Conservation (phyloP, 2,113 vertebrate species). For the Pelecanoides urinatrix region DNA sequence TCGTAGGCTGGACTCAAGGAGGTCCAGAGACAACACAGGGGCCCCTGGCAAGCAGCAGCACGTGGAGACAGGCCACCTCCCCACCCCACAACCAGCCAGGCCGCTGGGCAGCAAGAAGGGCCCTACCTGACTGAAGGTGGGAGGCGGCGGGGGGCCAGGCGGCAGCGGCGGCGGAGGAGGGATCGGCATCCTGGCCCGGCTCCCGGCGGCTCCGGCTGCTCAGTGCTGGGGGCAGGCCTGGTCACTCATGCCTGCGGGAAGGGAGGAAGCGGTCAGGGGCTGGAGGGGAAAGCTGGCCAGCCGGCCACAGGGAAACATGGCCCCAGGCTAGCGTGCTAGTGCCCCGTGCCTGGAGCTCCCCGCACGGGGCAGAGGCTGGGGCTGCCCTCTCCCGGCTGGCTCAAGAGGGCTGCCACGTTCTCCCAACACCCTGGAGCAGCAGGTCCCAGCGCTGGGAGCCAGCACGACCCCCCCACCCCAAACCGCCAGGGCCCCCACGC, state of each 20-base stretch:
- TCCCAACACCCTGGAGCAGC: not conserved
- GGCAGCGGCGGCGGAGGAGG: constrained; percentile 88
- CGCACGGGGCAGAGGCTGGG: rapidly evolving
- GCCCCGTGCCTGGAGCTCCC: not conserved
- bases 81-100: rapidly evolving
- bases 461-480: not conserved
- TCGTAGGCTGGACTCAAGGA: rapidly evolving
- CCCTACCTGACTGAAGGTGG: constrained; percentile 85
- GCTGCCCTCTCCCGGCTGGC: not conserved
- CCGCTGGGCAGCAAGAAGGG: not conserved
- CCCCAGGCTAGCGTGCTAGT: not conserved
- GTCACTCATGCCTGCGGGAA: constrained; percentile 73
- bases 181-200: constrained; percentile 86
- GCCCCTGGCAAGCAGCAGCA: not conserved
- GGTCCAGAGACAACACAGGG: no score
- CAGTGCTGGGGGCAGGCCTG: constrained; percentile 54
- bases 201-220: constrained; percentile 47
- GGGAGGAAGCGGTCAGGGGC: not conserved
- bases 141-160: constrained; percentile 88
- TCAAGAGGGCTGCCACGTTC: not conserved
- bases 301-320: not conserved
- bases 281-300: rapidly evolving
- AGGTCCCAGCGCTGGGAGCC: not conserved
- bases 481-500: not conserved
- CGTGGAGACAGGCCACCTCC: not conserved